Base-by-base conservation (phyloP, 2,888 invertebrate genomes). In the Elegia similella region DNA sequence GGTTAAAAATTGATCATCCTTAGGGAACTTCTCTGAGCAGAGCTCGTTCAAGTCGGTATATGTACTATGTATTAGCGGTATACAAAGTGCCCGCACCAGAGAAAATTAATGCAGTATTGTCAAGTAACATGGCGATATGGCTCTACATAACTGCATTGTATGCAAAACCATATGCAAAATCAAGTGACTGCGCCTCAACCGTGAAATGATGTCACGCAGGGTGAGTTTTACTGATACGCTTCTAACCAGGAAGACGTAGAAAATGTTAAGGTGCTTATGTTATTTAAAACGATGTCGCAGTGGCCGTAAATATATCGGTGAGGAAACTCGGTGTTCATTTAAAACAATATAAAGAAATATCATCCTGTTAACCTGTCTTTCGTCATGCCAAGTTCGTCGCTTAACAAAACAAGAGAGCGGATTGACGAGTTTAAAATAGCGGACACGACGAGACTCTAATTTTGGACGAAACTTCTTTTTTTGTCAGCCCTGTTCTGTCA, bases 361-460 rank as follows among this genome's bases (percentile, higher is more conserved):
- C 56, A 57, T 57, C 62, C 56, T 61, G 67, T 73, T 71, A 69
- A 75, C 72, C 66, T 67, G 69, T 73, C 76, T 70, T 62, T 70
- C 66, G 61, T 59, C 68, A 56, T 58, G 66, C 64, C 58, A 68
- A 69, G 65, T 75, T 74, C 68, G 71, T 74, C 68, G 69, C 71
- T 71, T 73, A 56, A 80, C 70, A 75, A 75, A 80, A 74, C 73
- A 69, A 70, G 23, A 70, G 23, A 62, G 74, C 61, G 77, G 83
- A 85, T 79, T 87, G 87, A 88, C 82, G 78, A 64, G 66, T 81
- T 81, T 52, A 62, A 86, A 90, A 90, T 88, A 89, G 83, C 79
- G 67, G 72, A 60, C 67, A 70, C 76, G 74, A 71, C 75, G 70
- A 72, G 76, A 74, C 76, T 84, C 86, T 85, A 86, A 88, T 82